Evolutionary conservation across 2,888 invertebrate species (phyloP).

Genomic region (Agrotis puta): DNA sequence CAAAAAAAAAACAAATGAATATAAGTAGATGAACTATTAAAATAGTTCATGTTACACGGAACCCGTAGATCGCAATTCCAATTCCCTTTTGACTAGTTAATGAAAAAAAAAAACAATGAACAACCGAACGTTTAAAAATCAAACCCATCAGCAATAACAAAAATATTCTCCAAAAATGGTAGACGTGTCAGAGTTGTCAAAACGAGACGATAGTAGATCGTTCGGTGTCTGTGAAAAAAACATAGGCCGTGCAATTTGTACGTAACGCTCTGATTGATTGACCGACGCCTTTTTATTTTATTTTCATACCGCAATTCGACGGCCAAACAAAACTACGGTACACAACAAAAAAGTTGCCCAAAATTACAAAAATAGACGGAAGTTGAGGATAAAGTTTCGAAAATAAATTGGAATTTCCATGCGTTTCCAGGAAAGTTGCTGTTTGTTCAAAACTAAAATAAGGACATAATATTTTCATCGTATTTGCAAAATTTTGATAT

Average conservation of each 20-base stretch:
- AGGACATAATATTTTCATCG: background rate
- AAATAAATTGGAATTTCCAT: constrained; percentile 45
- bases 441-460: constrained; percentile 13
- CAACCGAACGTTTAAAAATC: background rate
- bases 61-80: background rate
- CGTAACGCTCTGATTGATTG: constrained; percentile 57
- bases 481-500: background rate
- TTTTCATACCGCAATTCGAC: constrained; percentile 44
- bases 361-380: constrained; percentile 45
- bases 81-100: background rate
- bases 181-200: constrained; percentile 11
- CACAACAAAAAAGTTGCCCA: constrained; percentile 42
- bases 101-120: background rate
- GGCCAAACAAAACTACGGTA: constrained; percentile 45
- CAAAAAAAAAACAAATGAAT: too few species aligned
- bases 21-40: too few species aligned
- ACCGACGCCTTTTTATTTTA: constrained; percentile 51
- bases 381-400: constrained; percentile 29
- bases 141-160: background rate
- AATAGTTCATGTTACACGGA: background rate
- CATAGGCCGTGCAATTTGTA: constrained; percentile 49
- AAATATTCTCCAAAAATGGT: background rate
- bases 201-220: constrained; percentile 28
- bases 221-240: constrained; percentile 38
- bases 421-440: constrained; percentile 30